Base-by-base conservation (phyloP, 2,797 vertebrate genomes). In the Hylomyscus alleni region DNA sequence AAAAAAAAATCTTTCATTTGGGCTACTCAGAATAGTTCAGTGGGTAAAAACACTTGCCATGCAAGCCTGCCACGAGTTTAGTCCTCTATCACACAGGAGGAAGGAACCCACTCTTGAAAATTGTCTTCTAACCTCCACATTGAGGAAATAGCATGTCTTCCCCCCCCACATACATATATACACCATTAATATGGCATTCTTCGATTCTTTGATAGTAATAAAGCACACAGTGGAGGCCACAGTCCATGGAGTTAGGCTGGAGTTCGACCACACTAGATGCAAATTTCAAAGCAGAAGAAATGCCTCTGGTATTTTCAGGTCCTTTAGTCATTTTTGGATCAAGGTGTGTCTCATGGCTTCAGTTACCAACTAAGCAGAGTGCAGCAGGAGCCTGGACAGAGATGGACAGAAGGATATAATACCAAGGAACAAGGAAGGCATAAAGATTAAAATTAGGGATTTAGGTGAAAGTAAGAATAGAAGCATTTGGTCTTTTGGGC, bases 401-500 rank as follows among this genome's bases (percentile, higher is more conserved):
- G 76, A 56, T 0, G 3, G n/a, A 72, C 58, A 29, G 44, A 73
- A 89, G 50, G 67, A 76, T 84, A 69, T 7, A n/a, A 54, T 34
- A 80, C 5, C 76, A 34, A 22, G 4, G 65, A 60, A 89, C 6
- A 76, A 81, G 31, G 84, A 76, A 81, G 31, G 81, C 0, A 0
- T 24, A 34, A 37, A 50, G 67, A 56, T 88, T 93, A 73, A 93
- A 84, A 88, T 92, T 54, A 92, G 31, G 20, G 84, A 34, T 44
- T 54, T 93, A 37, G n/a, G 26, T 19, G 0, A 34, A 65, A 22
- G 24, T n/a, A 75, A 67, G n/a, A 77, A 1, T 2, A 52, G 89
- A 58, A 26, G 11, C 11, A 47, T 34, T 73, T 4, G 58, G 4
- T 85, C 82, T 40, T 92, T 58, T 44, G 1, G 72, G 77, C 58